Conservation (phyloP, 2,888 invertebrate species). For the Pecten maximus region DNA sequence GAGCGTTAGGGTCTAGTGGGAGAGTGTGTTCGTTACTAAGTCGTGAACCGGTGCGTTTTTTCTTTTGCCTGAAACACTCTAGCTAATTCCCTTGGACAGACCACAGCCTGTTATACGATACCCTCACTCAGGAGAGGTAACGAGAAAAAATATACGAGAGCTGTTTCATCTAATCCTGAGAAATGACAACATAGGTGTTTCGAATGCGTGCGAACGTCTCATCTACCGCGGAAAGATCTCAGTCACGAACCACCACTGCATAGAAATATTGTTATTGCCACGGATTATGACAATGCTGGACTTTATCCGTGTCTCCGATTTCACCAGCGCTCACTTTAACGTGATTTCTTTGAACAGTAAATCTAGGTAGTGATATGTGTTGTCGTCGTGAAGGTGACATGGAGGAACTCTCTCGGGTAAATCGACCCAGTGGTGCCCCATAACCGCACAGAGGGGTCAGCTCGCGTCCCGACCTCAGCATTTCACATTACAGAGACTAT, state of each 20-base stretch:
- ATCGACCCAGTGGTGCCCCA: conserved; percentile 50
- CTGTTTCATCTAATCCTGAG: conserved; percentile 29
- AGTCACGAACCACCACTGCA: conserved; percentile 48
- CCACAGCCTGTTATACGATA: background rate
- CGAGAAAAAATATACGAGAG: conserved; percentile 32
- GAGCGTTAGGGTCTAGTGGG: background rate
- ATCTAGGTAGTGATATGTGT: conserved; percentile 42
- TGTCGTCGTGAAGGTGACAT: conserved; percentile 44
- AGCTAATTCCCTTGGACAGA: conserved; percentile 32
- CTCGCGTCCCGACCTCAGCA: conserved; percentile 53
- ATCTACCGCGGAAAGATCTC: conserved; percentile 45
- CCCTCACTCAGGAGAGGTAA: conserved; percentile 11
- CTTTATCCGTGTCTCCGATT: conserved; percentile 44
- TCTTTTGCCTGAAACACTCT: conserved; percentile 32
- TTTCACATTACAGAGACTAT: conserved; percentile 26
- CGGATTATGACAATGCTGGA: conserved; percentile 48
- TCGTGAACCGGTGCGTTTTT: conserved; percentile 26
- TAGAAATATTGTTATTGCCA: conserved; percentile 53
- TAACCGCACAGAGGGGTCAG: conserved; percentile 44
- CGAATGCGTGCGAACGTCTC: conserved; percentile 47
- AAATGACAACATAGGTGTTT: conserved; percentile 44
- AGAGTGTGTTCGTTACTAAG: conserved; percentile 20
- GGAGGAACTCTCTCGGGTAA: conserved; percentile 53
- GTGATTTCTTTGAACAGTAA: conserved; percentile 47
- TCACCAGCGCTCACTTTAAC: conserved; percentile 44